Conservation (phyloP, 2,113 vertebrate genomes). For the Tiliqua scincoides region DNA sequence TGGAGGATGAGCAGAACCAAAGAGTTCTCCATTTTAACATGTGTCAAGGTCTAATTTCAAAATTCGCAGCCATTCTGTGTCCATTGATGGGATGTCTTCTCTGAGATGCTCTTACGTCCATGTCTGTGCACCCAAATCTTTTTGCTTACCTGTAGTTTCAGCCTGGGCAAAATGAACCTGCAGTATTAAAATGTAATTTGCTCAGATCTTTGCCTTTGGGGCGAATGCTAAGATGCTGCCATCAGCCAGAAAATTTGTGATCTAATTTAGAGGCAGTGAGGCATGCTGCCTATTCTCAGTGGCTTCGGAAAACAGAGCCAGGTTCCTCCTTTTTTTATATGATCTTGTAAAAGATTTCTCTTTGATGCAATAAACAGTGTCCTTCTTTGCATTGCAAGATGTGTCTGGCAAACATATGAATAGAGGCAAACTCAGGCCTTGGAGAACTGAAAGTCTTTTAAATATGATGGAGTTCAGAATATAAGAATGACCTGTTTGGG, state of each 20-base stretch:
- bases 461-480: too few relatives aligned
- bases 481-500: background rate
- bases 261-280: conserved; percentile 83
- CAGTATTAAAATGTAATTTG: conserved; percentile 77
- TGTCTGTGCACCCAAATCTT: background rate
- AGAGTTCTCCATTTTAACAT: background rate
- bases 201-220: conserved; percentile 78
- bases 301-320: conserved; percentile 64
- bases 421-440: background rate
- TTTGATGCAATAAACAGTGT: conserved; percentile 50
- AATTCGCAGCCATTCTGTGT: background rate
- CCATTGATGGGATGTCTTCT: background rate
- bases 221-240: conserved; percentile 74
- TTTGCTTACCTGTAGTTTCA: conserved; percentile 44
- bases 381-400: background rate
- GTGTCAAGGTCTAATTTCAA: background rate
- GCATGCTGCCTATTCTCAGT: conserved; percentile 72
- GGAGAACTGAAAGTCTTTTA: rapidly evolving
- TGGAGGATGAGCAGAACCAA: background rate
- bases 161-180: conserved; percentile 61
- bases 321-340: conserved; percentile 42
- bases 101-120: conserved; percentile 23
- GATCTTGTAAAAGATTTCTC: conserved; percentile 32
- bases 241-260: conserved; percentile 83
- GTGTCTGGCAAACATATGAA: background rate